Evolutionary conservation across 35 echinoderm and acorn worm genomes (phyloP), one percentile per base, ranked within the genome.

Genomic region (Ophiothrix spiculata): DNA sequence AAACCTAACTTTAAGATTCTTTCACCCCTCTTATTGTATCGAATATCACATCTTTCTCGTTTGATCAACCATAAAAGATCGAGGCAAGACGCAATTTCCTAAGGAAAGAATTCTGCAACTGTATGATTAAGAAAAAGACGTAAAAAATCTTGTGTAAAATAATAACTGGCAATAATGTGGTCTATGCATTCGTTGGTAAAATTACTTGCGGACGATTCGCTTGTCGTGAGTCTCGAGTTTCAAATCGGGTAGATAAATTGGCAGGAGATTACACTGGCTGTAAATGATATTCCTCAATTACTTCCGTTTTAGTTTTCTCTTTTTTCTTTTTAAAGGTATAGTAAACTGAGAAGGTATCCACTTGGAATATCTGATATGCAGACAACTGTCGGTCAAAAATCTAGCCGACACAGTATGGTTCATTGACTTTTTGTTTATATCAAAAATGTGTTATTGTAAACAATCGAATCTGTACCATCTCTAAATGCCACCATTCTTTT

Each of bases 231-330:
- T 69, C 60, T 69, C 60, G 29, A 25, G 60, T 69, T 69, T 69
- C 60, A 69, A 69, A 69, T 69, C 60, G 60, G 60, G 60, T 69
- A 28, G 60, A 69, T 69, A 69, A 69, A 69, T 69, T 2, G 60
- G 60, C 60, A 69, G 60, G 60, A 69, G 60, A 69, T 69, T 69
- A 69, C 60, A 69, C 60, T 69, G 60, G 60, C 60, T 69, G 60
- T 69, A 69, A 10, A 69, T 69, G 60, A 69, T 69, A 69, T 69
- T 10, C 25, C 60, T n/a, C 25, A 10, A 69, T 69, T 69, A 69
- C 60, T 69, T 69, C 25, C 60, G 10, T 10, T 69, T 69, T 6
- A 2, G 10, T 69, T 69, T 69, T 69, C 25, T 69, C 23, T 25
- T 69, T n/a, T 25, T 69, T 69, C 60, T 69, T 69, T 69, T 69